Evolutionary conservation across 2,797 vertebrate species (phyloP).

Genomic region (Silurus lanzhouensis): DNA sequence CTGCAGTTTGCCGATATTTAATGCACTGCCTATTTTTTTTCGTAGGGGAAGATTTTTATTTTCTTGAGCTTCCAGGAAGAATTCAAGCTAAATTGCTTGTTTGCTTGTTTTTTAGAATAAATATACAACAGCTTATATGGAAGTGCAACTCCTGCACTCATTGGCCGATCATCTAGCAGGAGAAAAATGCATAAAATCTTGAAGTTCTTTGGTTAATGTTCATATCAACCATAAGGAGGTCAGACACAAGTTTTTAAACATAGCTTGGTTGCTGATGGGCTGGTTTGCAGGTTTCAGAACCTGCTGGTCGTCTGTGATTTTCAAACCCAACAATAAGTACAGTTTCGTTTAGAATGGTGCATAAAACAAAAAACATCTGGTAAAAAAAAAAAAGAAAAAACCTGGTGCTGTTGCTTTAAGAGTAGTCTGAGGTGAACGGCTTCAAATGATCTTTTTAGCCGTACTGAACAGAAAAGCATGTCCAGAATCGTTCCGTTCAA

Average conservation of each 20-base stretch:
- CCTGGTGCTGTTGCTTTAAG: background rate
- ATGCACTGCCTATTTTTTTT: no score
- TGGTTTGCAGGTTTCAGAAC: background rate
- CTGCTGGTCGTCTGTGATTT: background rate
- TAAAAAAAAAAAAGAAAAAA: background rate
- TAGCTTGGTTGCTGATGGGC: no score
- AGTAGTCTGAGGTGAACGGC: background rate
- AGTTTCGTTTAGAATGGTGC: background rate
- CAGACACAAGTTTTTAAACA: background rate
- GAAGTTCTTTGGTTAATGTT: background rate
- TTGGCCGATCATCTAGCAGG: background rate
- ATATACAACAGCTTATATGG: background rate
- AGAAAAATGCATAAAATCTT: background rate
- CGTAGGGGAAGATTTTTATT: background rate
- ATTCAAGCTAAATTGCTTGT: conserved; percentile 19
- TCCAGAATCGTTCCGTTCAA: no score
- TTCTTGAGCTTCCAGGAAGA: background rate
- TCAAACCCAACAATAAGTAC: background rate
- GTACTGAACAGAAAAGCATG: background rate
- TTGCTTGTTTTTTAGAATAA: conserved; percentile 19
- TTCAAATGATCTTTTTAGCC: background rate
- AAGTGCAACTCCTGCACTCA: background rate
- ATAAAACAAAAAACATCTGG: no score
- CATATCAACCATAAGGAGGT: background rate
- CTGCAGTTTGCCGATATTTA: conserved; percentile 32